phyloP scores from a whole-genome alignment of 2,113 vertebrate species.

The Hystrix cristata region DNA sequence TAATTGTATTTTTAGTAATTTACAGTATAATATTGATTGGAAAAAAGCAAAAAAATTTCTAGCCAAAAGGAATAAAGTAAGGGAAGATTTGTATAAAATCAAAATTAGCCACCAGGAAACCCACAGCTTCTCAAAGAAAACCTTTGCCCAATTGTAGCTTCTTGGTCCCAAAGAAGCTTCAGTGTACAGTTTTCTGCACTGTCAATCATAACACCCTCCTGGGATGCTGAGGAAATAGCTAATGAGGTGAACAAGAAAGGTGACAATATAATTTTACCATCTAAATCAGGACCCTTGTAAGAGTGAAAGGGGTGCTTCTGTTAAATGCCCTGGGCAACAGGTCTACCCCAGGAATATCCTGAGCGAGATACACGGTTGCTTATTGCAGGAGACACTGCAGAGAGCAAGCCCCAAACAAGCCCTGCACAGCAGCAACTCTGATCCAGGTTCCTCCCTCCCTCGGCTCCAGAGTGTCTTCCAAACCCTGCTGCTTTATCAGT shows the following conservation, averaged over 20 bases:
- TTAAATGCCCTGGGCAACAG: neutral
- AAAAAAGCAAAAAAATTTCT: neutral
- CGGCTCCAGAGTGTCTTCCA: neutral
- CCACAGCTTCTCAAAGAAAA: neutral
- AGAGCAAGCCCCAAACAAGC: neutral
- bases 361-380: neutral
- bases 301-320: neutral
- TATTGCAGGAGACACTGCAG: neutral
- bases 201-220: neutral
- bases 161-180: neutral
- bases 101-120: neutral
- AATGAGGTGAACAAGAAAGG: neutral
- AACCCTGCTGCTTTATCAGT: neutral
- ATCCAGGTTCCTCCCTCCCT: neutral
- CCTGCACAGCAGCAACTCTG: neutral
- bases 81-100: neutral
- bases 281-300: neutral
- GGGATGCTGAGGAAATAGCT: neutral
- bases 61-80: neutral
- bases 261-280: neutral
- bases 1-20: neutral
- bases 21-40: neutral
- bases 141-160: neutral
- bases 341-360: neutral
- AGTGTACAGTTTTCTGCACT: neutral